A percentile compares a stretch with the other conserved stretches of the same genome.
phyloP scores from a whole-genome alignment of 2,888 invertebrate species.

The Anarsia innoxiella region DNA sequence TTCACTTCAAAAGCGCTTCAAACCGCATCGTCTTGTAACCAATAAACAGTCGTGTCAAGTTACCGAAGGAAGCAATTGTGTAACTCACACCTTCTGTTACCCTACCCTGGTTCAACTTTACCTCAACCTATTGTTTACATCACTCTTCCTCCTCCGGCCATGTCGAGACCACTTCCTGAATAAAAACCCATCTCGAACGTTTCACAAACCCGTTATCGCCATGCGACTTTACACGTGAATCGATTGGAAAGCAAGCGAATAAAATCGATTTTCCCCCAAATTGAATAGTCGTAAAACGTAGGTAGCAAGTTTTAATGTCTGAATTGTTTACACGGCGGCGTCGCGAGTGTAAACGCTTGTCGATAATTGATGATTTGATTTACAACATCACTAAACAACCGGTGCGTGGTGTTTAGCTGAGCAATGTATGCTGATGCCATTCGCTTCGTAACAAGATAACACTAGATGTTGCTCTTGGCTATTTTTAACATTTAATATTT shows the following conservation, averaged over 20 bases:
- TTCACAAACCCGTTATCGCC: constrained; percentile 28
- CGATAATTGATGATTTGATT: constrained; percentile 76
- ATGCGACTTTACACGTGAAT: constrained; percentile 58
- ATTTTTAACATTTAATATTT: no score
- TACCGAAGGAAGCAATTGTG: no score
- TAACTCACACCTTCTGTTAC: no score
- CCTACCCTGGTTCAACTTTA: constrained; percentile 33
- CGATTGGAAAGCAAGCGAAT: constrained; percentile 69
- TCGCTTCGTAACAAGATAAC: no score
- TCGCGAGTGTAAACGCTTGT: constrained; percentile 72
- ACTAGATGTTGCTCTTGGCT: no score
- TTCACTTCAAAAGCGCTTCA: no score
- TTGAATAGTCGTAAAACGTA: constrained; percentile 68
- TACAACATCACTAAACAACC: constrained; percentile 73
- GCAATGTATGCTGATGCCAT: constrained; percentile 49
- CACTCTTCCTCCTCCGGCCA: constrained; percentile 40
- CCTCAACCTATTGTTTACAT: constrained; percentile 37
- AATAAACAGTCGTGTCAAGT: no score
- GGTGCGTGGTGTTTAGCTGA: constrained; percentile 71
- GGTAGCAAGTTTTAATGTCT: constrained; percentile 68
- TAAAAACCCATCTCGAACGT: constrained; percentile 37
- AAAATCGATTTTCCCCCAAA: constrained; percentile 75
- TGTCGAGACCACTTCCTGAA: constrained; percentile 66
- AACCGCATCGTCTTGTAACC: no score
- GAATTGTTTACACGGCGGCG: constrained; percentile 73